These are phyloP conservation scores for Puma concolor DNA, from an alignment of 2,113 vertebrate genomes.

Conservation along the genomic window DNA sequence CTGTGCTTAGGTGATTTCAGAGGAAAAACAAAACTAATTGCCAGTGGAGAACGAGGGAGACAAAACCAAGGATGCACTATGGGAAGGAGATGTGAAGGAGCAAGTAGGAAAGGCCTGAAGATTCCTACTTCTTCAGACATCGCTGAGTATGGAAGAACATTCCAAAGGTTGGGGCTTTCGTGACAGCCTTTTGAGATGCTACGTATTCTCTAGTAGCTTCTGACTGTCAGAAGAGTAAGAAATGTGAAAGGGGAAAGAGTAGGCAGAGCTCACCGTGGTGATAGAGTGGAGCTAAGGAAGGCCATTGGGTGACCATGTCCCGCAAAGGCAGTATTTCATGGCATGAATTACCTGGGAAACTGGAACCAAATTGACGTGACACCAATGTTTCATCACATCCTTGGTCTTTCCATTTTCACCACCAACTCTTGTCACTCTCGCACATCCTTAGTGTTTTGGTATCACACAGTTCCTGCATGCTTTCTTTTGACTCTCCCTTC, in stretches of 20 bases:
- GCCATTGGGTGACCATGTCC: accelerated
- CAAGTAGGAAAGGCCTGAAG: neutral
- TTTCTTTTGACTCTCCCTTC: neutral
- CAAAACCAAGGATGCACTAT: neutral
- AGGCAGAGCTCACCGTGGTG: neutral
- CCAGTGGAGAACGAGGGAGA: neutral
- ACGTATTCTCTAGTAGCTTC: neutral
- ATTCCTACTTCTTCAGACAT: neutral
- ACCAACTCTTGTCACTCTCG: neutral
- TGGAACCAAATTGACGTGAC: no score
- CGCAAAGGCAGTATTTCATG: neutral
- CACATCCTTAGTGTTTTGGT: neutral
- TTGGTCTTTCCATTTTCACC: neutral
- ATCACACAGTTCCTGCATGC: neutral
- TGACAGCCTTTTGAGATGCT: neutral
- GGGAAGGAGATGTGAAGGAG: neutral
- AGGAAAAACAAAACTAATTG: neutral
- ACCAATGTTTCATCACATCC: neutral
- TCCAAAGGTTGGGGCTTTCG: no score
- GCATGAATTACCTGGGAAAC: neutral
- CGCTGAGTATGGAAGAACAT: neutral
- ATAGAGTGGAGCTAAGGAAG: neutral
- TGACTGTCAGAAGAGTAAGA: neutral
- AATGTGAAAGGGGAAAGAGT: neutral
- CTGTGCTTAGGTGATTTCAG: neutral